Percentiles rank a stretch among this genome's conserved stretches.
Conservation (phyloP, 30 jellyfish, hydroid and myxozoan species). For the Cassiopea andromeda region DNA sequence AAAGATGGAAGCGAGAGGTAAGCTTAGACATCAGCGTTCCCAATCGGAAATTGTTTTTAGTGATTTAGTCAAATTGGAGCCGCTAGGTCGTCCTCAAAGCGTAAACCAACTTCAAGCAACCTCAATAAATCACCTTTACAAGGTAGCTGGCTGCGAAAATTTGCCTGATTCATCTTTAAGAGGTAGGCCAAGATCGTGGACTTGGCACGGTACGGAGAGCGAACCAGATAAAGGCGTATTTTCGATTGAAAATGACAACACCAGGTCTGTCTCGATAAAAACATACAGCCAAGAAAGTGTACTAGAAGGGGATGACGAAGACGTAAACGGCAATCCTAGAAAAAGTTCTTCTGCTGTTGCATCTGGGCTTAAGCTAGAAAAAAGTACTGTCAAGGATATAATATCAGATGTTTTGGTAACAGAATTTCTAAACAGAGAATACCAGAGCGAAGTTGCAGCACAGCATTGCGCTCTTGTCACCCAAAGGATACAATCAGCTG, state of each 20-base stretch:
- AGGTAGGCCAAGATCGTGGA: slow-evolving; percentile 79
- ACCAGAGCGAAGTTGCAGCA: slow-evolving; percentile 52
- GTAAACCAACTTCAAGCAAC: slow-evolving; percentile 44
- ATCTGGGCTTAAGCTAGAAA: slow-evolving; percentile 46
- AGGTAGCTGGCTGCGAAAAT: slow-evolving; percentile 46
- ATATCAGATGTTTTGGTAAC: slow-evolving; percentile 76
- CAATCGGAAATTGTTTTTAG: slow-evolving; percentile 56
- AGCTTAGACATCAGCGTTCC: slow-evolving; percentile 51
- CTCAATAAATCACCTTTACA: slow-evolving; percentile 60
- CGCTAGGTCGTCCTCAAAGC: slow-evolving; percentile 32
- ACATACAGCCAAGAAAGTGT: slow-evolving; percentile 59
- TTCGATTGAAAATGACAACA: slow-evolving; percentile 21
- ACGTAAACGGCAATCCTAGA: slow-evolving; percentile 20
- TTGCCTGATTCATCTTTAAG: slow-evolving; percentile 20
- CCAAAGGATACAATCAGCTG: slow-evolving; percentile 75
- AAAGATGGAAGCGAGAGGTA: slow-evolving; percentile 13
- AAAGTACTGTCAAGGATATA: slow-evolving; percentile 59
- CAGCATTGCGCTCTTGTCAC: slow-evolving; percentile 75
- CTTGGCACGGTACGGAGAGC: slow-evolving; percentile 76
- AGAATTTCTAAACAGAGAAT: slow-evolving; percentile 61
- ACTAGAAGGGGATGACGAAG: slow-evolving; percentile 36
- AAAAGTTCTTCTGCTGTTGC: not conserved
- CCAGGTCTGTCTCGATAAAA: slow-evolving; percentile 5
- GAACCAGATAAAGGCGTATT: slow-evolving; percentile 42
- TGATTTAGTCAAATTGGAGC: slow-evolving; percentile 21